These are phyloP conservation scores for Fragum sueziense DNA, from an alignment of 2,888 invertebrate species.

Conservation along the genomic window DNA sequence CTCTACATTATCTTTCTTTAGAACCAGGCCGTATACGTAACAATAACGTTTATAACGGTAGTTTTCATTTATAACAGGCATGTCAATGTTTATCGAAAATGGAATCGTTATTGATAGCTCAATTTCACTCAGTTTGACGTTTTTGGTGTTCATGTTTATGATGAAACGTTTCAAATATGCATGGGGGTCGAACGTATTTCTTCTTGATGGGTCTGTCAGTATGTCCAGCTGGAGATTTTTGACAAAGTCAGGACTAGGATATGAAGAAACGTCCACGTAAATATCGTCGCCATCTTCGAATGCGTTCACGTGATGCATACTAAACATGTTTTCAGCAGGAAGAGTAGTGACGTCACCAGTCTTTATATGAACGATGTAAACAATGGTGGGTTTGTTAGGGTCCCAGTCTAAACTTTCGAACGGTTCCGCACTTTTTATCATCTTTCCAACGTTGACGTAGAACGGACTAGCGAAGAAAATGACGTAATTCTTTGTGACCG, in stretches of 20 bases:
- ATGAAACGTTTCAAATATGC: slow-evolving; percentile 69
- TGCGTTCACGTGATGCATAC: slow-evolving; percentile 79
- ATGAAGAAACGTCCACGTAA: slow-evolving; percentile 74
- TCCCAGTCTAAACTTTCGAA: slow-evolving; percentile 75
- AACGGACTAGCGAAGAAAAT: slow-evolving; percentile 77
- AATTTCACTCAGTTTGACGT: slow-evolving; percentile 48
- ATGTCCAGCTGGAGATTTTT: slow-evolving; percentile 66
- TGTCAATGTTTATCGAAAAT: slow-evolving; percentile 69
- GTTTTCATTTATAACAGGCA: slow-evolving; percentile 78
- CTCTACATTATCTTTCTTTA: slow-evolving; percentile 70
- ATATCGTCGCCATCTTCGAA: slow-evolving; percentile 68
- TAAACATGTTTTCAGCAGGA: slow-evolving; percentile 69
- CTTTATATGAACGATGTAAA: slow-evolving; percentile 72
- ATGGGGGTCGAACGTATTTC: slow-evolving; percentile 69
- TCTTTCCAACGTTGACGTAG: slow-evolving; percentile 72
- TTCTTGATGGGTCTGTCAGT: slow-evolving; percentile 61
- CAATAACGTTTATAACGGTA: slow-evolving; percentile 73
- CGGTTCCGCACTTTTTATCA: slow-evolving; percentile 70
- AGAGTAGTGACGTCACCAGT: slow-evolving; percentile 64
- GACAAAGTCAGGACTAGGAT: slow-evolving; percentile 72
- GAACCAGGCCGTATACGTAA: slow-evolving; percentile 75
- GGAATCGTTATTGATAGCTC: slow-evolving; percentile 46
- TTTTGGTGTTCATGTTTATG: slow-evolving; percentile 62
- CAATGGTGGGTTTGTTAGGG: slow-evolving; percentile 60
- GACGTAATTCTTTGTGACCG: slow-evolving; percentile 72